Conservation (phyloP, 2,888 invertebrate species). For the Caenorhabditis sinica region DNA sequence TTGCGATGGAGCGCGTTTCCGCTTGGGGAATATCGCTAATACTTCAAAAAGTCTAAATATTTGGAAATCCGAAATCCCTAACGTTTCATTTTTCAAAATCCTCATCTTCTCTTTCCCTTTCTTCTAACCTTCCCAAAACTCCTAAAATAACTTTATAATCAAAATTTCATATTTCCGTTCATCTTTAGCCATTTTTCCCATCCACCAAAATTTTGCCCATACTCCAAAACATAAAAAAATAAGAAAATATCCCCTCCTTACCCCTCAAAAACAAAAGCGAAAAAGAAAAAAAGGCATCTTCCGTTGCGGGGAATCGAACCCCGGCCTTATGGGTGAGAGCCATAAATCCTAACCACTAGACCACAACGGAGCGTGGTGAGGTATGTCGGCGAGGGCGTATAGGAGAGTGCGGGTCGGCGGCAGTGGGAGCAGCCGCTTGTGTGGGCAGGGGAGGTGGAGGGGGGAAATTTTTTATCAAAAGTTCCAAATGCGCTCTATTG, state of each 20-base stretch:
- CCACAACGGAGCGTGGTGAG: slow-evolving; percentile 67
- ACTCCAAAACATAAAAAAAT: not conserved
- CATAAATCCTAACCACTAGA: slow-evolving; percentile 76
- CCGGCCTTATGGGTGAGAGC: slow-evolving; percentile 76
- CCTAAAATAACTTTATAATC: no score
- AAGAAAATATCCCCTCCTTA: not conserved
- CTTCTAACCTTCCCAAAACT: no score
- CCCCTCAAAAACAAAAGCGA: not conserved
- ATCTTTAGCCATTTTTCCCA: no score
- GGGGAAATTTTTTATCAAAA: not conserved
- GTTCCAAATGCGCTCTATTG: not conserved
- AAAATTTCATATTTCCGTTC: no score
- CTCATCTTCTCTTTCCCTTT: no score
- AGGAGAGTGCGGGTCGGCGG: not conserved
- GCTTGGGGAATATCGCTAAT: no score
- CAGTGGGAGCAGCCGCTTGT: not conserved
- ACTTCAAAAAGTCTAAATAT: no score
- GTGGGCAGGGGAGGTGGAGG: no score
- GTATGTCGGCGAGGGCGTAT: not conserved
- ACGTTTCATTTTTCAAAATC: no score
- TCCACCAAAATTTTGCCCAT: not conserved
- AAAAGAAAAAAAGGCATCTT: slow-evolving; percentile 35
- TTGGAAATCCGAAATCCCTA: no score
- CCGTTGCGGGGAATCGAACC: slow-evolving; percentile 74
- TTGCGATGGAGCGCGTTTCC: no score